These are phyloP conservation scores for Corapipo altera DNA, from an alignment of 2,113 vertebrate species.

Conservation along the genomic window DNA sequence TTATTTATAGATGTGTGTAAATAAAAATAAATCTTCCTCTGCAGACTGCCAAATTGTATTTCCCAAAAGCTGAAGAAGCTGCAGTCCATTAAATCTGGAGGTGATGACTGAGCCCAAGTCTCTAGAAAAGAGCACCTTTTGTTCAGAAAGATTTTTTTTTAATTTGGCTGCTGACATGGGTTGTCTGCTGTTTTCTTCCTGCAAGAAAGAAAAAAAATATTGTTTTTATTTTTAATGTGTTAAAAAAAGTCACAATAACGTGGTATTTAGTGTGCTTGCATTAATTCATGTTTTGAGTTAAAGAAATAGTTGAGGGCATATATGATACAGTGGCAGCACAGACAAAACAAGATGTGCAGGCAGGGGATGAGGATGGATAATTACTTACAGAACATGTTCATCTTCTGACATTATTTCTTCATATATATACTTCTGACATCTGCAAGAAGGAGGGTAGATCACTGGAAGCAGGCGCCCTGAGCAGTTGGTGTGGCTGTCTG, in stretches of 20 bases:
- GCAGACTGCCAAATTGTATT: neutral
- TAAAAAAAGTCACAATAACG: neutral
- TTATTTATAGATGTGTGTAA: neutral
- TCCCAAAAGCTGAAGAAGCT: neutral
- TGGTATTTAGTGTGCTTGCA: neutral
- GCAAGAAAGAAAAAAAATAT: neutral
- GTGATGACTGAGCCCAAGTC: neutral
- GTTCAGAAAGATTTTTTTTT: neutral
- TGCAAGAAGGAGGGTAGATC: neutral
- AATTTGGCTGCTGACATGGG: neutral
- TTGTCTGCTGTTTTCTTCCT: neutral
- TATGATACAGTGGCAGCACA: neutral
- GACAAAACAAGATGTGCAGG: neutral
- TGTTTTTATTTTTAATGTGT: neutral
- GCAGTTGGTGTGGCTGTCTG: neutral
- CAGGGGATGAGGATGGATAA: neutral
- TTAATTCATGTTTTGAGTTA: neutral
- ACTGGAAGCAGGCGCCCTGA: neutral
- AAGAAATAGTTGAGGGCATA: neutral
- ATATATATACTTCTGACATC: too few relatives aligned
- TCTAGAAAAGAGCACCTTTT: neutral
- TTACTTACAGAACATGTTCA: neutral
- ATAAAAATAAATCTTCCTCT: neutral
- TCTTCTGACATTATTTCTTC: neutral
- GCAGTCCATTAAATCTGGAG: neutral